Conservation (phyloP, 2,797 vertebrate genomes). For the Apogon hyalosoma region DNA sequence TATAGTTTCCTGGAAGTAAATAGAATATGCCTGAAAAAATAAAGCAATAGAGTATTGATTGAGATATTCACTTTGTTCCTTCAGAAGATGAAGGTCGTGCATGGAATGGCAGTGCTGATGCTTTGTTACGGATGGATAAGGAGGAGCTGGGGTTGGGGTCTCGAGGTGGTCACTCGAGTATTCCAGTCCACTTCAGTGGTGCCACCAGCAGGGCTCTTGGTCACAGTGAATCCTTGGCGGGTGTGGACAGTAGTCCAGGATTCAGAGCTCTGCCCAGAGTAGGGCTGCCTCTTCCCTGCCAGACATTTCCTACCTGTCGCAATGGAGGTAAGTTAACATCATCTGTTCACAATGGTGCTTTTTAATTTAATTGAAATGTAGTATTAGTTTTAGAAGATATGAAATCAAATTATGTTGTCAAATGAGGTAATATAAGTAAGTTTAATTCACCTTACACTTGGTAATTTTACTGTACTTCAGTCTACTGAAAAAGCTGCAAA, state of each 20-base stretch:
- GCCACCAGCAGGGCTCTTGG: slow-evolving; percentile 81
- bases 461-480: too few relatives aligned
- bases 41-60: slow-evolving; percentile 1
- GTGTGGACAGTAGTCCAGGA: slow-evolving; percentile 77
- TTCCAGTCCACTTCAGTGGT: slow-evolving; percentile 86
- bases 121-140: slow-evolving; percentile 84
- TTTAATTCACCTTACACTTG: too few relatives aligned
- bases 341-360: not conserved
- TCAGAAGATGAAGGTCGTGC: slow-evolving; percentile 84
- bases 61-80: slow-evolving; percentile 25
- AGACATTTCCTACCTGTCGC: slow-evolving; percentile 93
- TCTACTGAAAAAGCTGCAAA: too few relatives aligned
- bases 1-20: too few relatives aligned
- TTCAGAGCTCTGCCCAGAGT: slow-evolving; percentile 86
- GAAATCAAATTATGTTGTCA: too few relatives aligned
- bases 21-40: too few relatives aligned
- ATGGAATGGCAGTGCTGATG: slow-evolving; percentile 87
- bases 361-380: too few relatives aligned
- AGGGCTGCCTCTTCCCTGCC: slow-evolving; percentile 90
- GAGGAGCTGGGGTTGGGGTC: slow-evolving; percentile 81
- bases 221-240: slow-evolving; percentile 83
- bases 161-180: slow-evolving; percentile 83
- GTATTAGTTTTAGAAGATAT: too few relatives aligned
- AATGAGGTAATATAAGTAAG: too few relatives aligned
- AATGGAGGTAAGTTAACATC: slow-evolving; percentile 86